These are phyloP conservation scores for Scolopax mira DNA, from an alignment of 2,113 vertebrate species.

Conservation along the genomic window DNA sequence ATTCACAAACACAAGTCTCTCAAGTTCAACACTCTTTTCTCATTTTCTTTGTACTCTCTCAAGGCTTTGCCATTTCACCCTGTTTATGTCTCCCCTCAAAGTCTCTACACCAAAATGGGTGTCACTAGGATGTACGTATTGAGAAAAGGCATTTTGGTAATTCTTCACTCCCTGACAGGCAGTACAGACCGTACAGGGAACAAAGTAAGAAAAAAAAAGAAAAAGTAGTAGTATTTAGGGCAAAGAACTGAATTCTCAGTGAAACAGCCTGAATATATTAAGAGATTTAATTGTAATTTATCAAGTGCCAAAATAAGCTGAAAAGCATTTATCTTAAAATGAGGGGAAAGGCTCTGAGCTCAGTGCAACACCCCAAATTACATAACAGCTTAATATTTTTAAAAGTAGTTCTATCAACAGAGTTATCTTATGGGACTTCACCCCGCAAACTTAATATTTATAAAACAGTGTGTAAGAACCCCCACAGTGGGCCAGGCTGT, in stretches of 20 bases:
- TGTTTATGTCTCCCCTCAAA: not conserved
- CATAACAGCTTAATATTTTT: not conserved
- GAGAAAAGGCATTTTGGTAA: not conserved
- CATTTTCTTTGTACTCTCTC: not conserved
- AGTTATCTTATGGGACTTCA: not conserved
- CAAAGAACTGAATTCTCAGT: not conserved
- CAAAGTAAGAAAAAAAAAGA: not conserved
- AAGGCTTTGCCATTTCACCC: not conserved
- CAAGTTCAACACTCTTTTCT: not conserved
- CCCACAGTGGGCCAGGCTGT: not conserved
- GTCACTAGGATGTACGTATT: not conserved
- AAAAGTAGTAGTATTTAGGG: not conserved
- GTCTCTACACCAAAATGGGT: not conserved
- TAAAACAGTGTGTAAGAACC: not conserved
- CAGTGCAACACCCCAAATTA: not conserved
- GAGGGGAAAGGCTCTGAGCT: not conserved
- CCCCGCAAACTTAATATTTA: not conserved
- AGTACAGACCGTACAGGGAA: not conserved
- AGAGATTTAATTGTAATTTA: not conserved
- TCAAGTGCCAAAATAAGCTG: not conserved
- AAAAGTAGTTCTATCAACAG: not conserved
- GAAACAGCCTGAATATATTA: constrained; percentile 5
- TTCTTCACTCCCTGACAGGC: not conserved
- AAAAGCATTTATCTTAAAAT: not conserved
- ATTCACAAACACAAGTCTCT: not conserved